Evolutionary conservation across 2,797 vertebrate genomes (phyloP).

Genomic region (Rhyacichthys aspro): DNA sequence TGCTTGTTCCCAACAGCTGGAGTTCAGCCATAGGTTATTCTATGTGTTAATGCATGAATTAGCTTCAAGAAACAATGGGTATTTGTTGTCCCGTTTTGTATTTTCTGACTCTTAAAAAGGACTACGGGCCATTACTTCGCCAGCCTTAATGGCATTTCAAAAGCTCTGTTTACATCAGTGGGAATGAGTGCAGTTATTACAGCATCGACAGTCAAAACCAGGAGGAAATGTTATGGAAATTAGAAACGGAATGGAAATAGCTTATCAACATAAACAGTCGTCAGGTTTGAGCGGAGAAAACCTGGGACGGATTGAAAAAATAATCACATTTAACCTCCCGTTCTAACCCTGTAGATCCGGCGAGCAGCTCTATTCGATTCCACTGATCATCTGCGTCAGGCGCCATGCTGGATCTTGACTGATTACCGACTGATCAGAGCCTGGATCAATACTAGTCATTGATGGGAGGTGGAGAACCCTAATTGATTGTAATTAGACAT

Average conservation of each 20-base stretch:
- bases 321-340: conserved; percentile 9
- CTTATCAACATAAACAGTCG: conserved; percentile 41
- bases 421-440: conserved; percentile 18
- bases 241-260: conserved; percentile 42
- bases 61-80: conserved; percentile 11
- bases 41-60: conserved; percentile 14
- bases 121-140: background rate
- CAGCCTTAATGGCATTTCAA: conserved; percentile 24
- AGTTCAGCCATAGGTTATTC: conserved; percentile 40
- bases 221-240: conserved; percentile 48
- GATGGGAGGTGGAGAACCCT: conserved; percentile 20
- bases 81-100: conserved; percentile 9
- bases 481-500: conserved; percentile 31
- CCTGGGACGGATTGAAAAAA: conserved; percentile 4
- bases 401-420: conserved; percentile 19
- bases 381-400: background rate
- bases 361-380: background rate
- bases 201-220: conserved; percentile 38
- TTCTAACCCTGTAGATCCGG: too few species aligned
- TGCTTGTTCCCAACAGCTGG: conserved; percentile 12
- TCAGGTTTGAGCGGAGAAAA: conserved; percentile 14
- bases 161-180: conserved; percentile 25
- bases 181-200: conserved; percentile 40
- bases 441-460: conserved; percentile 20
- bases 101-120: conserved; percentile 14